Evolutionary conservation across 2,888 invertebrate species (phyloP), one percentile per base, ranked within the genome.

Genomic region (Plutella xylostella): DNA sequence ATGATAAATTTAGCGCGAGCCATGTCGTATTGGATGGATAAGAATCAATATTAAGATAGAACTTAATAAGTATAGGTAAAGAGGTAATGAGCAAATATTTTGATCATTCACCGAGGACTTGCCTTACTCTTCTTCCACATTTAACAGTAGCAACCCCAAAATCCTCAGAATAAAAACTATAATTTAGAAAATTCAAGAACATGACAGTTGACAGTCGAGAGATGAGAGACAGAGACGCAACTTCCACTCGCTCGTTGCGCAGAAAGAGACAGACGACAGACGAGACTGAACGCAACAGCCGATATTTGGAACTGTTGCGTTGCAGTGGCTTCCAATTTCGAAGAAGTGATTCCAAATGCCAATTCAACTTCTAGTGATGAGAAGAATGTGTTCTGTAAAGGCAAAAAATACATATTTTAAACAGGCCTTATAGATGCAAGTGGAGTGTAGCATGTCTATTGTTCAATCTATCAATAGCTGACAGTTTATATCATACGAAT

Each of bases 21-120:
- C 77, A 79, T 78, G 79, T 72, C 80, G 72, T 58, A 71, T 61
- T 65, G 73, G 75, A 79, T 79, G 76, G 75, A 60, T 59, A 17
- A 18, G 11, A 28, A 43, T 34, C 25, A 35, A 56, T 54, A 53
- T 52, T 55, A 57, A 55, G 50, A 56, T 53, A 52, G n/a, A n/a
- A n/a, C 1, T n/a, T 18, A 17, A 11, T 17, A 17, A 11, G 17
- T 34, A 34, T 34, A 18, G 11, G 9, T 19, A 54, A 55, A 55
- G 56, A 44, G 59, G 63, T 57, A 65, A 68, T 70, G 68, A 71
- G 66, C 69, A 68, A 65, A 57, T 52, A 25, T 42, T 53, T 48
- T 49, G n/a, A 34, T 42, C 34, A 21, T 31, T 18, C 19, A 19
- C n/a, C 37, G n/a, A 11, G 12, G n/a, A 28, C n/a, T 28, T 28